Evolutionary conservation across 2,888 invertebrate species (phyloP).

Genomic region (Eupithecia exiguata): DNA sequence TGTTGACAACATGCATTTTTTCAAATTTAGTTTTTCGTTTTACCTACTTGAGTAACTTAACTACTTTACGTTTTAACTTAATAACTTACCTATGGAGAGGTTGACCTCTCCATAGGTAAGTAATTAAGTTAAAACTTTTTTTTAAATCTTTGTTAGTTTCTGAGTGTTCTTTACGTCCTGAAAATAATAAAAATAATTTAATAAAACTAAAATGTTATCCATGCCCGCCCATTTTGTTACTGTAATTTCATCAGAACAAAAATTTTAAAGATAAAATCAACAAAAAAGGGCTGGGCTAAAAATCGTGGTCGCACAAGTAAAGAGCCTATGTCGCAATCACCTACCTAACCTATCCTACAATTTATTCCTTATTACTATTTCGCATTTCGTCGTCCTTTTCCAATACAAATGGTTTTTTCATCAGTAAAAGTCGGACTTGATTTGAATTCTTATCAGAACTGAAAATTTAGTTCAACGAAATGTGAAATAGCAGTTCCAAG

Average conservation of each 20-base stretch:
- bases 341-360: constrained; percentile 21
- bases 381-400: constrained; percentile 4
- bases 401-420: not conserved
- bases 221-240: constrained; percentile 13
- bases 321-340: constrained; percentile 68
- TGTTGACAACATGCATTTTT: not conserved
- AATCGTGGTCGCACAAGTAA: constrained; percentile 74
- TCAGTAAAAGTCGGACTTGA: not conserved
- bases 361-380: constrained; percentile 8
- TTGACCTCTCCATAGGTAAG: too few species aligned
- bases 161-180: not conserved
- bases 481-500: constrained; percentile 14
- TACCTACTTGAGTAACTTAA: too few species aligned
- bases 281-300: constrained; percentile 33
- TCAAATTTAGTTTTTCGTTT: not conserved
- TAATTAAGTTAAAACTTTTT: too few species aligned
- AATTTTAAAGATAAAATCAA: not conserved
- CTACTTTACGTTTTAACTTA: too few species aligned
- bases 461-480: not conserved
- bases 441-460: not conserved
- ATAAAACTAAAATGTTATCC: constrained; percentile 1
- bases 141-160: not conserved
- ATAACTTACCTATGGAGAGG: too few species aligned
- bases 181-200: not conserved
- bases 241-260: not conserved